phyloP scores from a whole-genome alignment of 1,140 invertebrate genomes.

The Drosophila subpulchrella region DNA sequence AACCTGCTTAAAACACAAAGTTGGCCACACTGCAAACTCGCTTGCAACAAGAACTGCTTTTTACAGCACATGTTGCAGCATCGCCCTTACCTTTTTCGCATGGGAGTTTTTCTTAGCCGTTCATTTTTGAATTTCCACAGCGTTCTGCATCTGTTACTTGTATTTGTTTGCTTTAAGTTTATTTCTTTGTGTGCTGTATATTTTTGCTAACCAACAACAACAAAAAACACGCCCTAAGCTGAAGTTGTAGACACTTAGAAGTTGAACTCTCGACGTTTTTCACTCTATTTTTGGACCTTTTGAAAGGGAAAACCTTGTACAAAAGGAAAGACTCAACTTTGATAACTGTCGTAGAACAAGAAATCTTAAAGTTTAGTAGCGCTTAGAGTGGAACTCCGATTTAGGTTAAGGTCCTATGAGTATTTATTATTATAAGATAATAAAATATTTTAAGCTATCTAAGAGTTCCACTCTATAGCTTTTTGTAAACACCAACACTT shows the following conservation, averaged over 20 bases:
- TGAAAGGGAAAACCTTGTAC: slow-evolving; percentile 26
- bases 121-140: slow-evolving; percentile 6
- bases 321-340: slow-evolving; percentile 33
- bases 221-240: slow-evolving; percentile 2
- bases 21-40: slow-evolving; percentile 11
- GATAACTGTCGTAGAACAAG: slow-evolving; percentile 23
- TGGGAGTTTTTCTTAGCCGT: neutral
- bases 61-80: slow-evolving; percentile 9
- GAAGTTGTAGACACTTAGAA: neutral
- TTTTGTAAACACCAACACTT: neutral
- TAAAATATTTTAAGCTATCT: neutral
- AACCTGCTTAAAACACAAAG: neutral
- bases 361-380: neutral
- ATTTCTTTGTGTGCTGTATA: neutral
- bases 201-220: slow-evolving; percentile 12
- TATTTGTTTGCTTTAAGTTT: slow-evolving; percentile 19
- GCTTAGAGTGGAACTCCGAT: slow-evolving; percentile 7
- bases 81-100: slow-evolving; percentile 27
- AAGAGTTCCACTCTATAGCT: slow-evolving; percentile 12
- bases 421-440: no score
- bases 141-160: slow-evolving; percentile 8
- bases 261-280: neutral
- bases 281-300: slow-evolving; percentile 1
- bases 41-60: slow-evolving; percentile 13
- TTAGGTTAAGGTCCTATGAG: neutral